Evolutionary conservation across 2,797 vertebrate genomes (phyloP).

Genomic region (Sternarchorhynchus goeldii): DNA sequence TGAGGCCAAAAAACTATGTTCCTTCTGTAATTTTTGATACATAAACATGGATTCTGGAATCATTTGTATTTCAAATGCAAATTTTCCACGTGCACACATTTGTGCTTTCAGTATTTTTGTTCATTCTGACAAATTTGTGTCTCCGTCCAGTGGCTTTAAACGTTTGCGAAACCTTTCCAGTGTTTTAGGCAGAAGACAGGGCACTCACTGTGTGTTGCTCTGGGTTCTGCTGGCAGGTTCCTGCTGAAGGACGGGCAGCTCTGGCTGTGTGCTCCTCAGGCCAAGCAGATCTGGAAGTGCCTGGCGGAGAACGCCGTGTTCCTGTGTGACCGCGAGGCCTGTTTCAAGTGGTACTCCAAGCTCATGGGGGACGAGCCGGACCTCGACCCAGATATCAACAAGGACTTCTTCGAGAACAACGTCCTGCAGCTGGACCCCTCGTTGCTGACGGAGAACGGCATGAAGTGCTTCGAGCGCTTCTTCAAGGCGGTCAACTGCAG

Average conservation of each 20-base stretch:
- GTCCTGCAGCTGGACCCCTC: conserved; percentile 98
- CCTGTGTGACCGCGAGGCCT: conserved; percentile 98
- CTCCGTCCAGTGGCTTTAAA: too few relatives aligned
- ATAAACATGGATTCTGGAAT: too few relatives aligned
- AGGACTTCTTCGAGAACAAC: conserved; percentile 99
- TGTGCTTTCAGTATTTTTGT: too few relatives aligned
- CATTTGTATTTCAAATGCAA: too few relatives aligned
- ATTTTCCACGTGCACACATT: too few relatives aligned
- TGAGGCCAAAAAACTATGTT: not conserved
- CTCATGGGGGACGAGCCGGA: conserved; percentile 99
- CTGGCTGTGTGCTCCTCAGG: conserved; percentile 98
- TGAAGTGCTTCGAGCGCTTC: conserved; percentile 99
- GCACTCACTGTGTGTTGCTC: not conserved
- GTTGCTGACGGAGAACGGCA: conserved; percentile 97
- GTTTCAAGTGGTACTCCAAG: conserved; percentile 99
- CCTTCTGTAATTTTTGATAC: too few relatives aligned
- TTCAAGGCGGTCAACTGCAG: conserved; percentile 99
- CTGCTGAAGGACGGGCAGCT: conserved; percentile 97
- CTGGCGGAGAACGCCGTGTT: conserved; percentile 99
- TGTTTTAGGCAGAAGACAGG: too few relatives aligned
- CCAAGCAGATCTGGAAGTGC: conserved; percentile 99
- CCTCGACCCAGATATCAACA: conserved; percentile 99
- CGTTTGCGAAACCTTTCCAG: too few relatives aligned
- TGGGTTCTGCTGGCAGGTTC: conserved; percentile 79
- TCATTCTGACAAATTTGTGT: too few relatives aligned